Base-by-base conservation (phyloP, 92 coral and sea anemone species). In the Parazoanthus darwini region DNA sequence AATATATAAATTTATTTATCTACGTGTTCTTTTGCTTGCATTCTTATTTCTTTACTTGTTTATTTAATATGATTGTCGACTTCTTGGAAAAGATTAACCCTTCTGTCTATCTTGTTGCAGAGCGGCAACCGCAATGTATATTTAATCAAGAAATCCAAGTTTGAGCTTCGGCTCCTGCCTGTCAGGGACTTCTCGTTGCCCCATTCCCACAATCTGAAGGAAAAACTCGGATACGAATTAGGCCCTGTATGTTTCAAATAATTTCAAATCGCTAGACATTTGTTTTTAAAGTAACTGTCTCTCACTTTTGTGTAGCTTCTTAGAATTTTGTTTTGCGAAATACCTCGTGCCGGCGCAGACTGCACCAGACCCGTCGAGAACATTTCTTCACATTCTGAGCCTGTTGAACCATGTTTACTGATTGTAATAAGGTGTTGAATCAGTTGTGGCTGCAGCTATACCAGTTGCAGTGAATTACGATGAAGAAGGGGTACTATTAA, bases 241-340 rank as follows among this genome's bases (percentile, higher is more conserved):
- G 97, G 97, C 43, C 95, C 97, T 15, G 97, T 94, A 29, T 94
- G 97, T 78, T 94, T 94, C 95, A 74, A 89, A 54, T 94, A 92
- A 84, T 72, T 82, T 23, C 29, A 67, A 56, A 85, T 15, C 25
- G 26, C n/a, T 20, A 85, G 46, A 35, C 9, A 77, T 77, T 44
- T 65, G 78, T 39, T 78, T 39, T 7, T 77, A 65, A 84, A 70
- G 87, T 84, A 84, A 70, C 48, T 54, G 65, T 71, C 66, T 46
- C 43, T 36, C 37, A 43, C 65, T 48, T 39, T n/a, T 68, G 29
- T 77, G 76, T 71, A 77, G 56, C 23, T 86, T 59, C 75, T 68
- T 87, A 81, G 79, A 87, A 42, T 72, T 86, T 6, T 82, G 87
- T 43, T 26, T 20, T 56, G 85, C 73, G 14, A 29, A 18, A 33